phyloP scores from a whole-genome alignment of 2,888 invertebrate genomes.

The Amiota communis region DNA sequence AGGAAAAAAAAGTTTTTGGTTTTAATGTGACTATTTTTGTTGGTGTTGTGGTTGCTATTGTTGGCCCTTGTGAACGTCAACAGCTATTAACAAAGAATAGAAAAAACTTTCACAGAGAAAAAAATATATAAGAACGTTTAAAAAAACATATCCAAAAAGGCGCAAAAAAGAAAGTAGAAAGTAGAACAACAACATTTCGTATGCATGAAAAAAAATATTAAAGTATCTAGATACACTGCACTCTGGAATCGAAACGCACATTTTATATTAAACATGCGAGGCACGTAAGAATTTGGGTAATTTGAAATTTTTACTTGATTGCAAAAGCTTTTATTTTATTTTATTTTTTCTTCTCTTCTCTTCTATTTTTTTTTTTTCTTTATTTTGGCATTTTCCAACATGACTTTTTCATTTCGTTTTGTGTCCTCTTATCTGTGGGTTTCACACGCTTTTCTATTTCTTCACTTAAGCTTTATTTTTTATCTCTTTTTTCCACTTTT shows the following conservation, averaged over 20 bases:
- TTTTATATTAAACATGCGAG: slow-evolving; percentile 13
- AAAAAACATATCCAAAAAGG: background rate
- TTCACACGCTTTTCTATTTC: background rate
- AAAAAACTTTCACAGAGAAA: background rate
- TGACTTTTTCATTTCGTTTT: background rate
- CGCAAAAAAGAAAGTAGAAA: background rate
- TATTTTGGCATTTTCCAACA: background rate
- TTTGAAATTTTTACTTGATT: slow-evolving; percentile 31
- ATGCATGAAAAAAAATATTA: background rate
- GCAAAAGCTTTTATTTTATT: slow-evolving; percentile 7
- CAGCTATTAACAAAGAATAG: background rate
- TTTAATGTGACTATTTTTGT: slow-evolving; percentile 1
- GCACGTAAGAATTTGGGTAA: slow-evolving; percentile 28
- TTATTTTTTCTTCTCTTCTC: background rate
- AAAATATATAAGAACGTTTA: background rate
- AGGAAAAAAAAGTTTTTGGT: background rate
- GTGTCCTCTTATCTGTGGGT: background rate
- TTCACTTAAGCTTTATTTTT: background rate
- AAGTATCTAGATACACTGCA: too few species aligned
- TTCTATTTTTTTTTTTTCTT: background rate
- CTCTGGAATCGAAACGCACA: too few species aligned
- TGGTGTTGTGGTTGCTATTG: background rate
- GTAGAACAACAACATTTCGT: background rate
- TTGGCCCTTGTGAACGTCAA: background rate
- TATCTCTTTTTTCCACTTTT: background rate